A percentile compares a stretch with the other conserved stretches of the same genome.
phyloP scores from a whole-genome alignment of 2,888 invertebrate genomes.

The Coronaproctus castanopsis region DNA sequence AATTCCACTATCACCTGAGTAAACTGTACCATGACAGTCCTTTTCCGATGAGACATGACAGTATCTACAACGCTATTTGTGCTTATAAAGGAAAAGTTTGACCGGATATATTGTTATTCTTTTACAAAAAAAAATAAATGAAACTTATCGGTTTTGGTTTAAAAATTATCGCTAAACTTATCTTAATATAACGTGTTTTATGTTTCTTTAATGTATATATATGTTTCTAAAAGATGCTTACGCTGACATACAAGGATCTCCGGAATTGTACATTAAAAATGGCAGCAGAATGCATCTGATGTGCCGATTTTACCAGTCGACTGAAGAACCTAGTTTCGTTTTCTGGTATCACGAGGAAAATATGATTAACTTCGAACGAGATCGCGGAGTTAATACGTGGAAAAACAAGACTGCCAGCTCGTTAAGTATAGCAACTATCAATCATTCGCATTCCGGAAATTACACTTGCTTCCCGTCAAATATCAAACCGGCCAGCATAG shows the following conservation, averaged over 20 bases:
- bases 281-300: slow-evolving; percentile 48
- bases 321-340: slow-evolving; percentile 47
- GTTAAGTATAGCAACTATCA: slow-evolving; percentile 28
- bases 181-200: too few species aligned
- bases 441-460: slow-evolving; percentile 43
- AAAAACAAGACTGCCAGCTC: slow-evolving; percentile 27
- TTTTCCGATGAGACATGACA: too few species aligned
- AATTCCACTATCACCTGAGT: too few species aligned
- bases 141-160: too few species aligned
- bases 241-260: slow-evolving; percentile 47
- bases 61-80: too few species aligned
- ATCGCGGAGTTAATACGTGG: slow-evolving; percentile 32
- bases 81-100: too few species aligned
- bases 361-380: slow-evolving; percentile 64
- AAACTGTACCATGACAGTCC: too few species aligned
- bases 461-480: slow-evolving; percentile 49
- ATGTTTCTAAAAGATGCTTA: too few species aligned
- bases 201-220: too few species aligned
- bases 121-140: too few species aligned
- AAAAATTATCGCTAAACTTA: too few species aligned
- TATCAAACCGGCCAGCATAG: slow-evolving; percentile 41
- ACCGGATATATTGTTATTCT: too few species aligned
- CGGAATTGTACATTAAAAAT: slow-evolving; percentile 48
- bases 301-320: slow-evolving; percentile 44
- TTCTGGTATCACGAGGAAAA: slow-evolving; percentile 68